These are phyloP conservation scores for Capreolus pygargus DNA, from an alignment of 2,113 vertebrate genomes.

Conservation along the genomic window DNA sequence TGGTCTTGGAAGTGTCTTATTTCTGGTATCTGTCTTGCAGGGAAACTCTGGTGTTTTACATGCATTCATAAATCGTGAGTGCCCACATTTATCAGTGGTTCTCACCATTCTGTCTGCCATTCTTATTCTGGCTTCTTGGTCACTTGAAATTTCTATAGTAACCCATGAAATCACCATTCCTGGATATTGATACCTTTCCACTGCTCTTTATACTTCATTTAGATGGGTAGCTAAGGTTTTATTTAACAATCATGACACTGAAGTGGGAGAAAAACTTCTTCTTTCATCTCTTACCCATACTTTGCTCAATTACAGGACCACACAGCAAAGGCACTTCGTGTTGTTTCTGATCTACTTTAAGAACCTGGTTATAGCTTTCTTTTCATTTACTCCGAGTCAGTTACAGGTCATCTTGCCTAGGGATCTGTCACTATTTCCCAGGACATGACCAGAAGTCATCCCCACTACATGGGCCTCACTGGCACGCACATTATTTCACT, in stretches of 20 bases:
- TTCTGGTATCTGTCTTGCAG: neutral
- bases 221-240: neutral
- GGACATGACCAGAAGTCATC: neutral
- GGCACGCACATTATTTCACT: neutral
- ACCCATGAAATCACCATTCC: neutral
- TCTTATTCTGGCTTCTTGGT: neutral
- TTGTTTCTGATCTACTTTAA: neutral
- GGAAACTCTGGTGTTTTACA: neutral
- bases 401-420: neutral
- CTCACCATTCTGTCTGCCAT: neutral
- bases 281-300: neutral
- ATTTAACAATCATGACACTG: neutral
- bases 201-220: neutral
- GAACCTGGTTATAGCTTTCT: neutral
- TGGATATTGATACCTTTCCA: neutral
- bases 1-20: neutral
- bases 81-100: neutral
- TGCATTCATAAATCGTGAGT: neutral
- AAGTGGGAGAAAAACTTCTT: neutral
- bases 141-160: neutral
- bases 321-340: neutral
- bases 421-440: neutral
- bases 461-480: neutral
- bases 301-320: neutral
- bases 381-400: neutral